Conservation (phyloP, 2,888 invertebrate species). For the Nasonia oneida region DNA sequence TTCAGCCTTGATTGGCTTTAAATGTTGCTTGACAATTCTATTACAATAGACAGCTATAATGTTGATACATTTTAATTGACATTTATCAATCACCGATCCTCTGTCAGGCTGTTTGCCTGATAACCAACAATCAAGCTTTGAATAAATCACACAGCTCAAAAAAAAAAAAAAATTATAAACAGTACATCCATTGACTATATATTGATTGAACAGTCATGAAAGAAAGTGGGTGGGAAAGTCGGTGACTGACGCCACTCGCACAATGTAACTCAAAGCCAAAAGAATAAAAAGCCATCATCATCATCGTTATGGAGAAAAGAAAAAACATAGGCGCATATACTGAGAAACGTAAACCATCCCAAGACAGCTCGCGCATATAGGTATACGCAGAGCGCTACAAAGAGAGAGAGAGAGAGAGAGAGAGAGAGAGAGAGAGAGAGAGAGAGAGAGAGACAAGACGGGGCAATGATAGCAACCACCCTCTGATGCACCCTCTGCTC, state of each 20-base stretch:
- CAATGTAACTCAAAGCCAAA: neutral
- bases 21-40: constrained; percentile 42
- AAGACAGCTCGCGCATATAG: too few relatives aligned
- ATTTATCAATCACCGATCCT: neutral
- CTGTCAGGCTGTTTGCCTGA: neutral
- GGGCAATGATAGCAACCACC: too few relatives aligned
- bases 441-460: too few relatives aligned
- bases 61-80: neutral
- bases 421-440: too few relatives aligned
- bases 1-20: constrained; percentile 59
- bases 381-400: too few relatives aligned
- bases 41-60: neutral
- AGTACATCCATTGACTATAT: neutral
- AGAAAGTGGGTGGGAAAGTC: neutral
- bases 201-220: neutral
- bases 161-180: neutral
- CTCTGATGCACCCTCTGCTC: too few relatives aligned
- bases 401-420: too few relatives aligned
- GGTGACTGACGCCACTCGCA: neutral
- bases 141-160: neutral
- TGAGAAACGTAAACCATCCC: too few relatives aligned
- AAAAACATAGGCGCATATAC: too few relatives aligned
- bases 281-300: too few relatives aligned
- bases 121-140: neutral
- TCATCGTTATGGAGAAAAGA: too few relatives aligned